phyloP scores from a whole-genome alignment of 2,797 vertebrate species.

The Craterocephalus amniculus region DNA sequence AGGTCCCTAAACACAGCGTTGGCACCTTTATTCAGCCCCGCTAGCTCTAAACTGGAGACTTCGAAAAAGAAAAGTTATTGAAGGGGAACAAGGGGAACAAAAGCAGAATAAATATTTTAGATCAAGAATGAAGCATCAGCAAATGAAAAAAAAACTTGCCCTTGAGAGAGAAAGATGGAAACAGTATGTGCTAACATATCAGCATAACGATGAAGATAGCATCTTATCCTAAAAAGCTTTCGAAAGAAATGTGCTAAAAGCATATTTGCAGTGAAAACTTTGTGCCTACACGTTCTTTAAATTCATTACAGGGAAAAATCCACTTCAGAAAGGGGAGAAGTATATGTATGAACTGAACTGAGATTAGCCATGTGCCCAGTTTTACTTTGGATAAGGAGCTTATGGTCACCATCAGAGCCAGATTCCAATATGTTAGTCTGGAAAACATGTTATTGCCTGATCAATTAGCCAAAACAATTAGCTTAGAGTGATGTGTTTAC shows the following conservation, averaged over 20 bases:
- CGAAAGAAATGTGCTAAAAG: not conserved
- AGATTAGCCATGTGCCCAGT: not conserved
- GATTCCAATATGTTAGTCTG: not conserved
- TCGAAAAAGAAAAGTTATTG: not conserved
- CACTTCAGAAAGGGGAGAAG: not conserved
- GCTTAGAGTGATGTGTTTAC: not conserved
- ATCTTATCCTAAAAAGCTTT: not conserved
- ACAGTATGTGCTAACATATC: not conserved
- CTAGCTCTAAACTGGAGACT: not conserved
- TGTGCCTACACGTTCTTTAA: not conserved
- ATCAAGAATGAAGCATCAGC: not conserved
- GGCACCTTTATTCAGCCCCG: not conserved
- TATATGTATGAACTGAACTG: not conserved
- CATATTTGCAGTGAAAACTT: not conserved
- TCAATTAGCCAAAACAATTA: not conserved
- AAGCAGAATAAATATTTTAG: not conserved
- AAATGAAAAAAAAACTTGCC: not conserved
- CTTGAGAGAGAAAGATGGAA: not conserved
- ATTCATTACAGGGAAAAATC: not conserved
- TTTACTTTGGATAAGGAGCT: not conserved
- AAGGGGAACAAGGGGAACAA: not conserved
- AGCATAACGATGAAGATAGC: not conserved
- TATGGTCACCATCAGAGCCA: not conserved
- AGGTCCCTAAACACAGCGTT: constrained; percentile 3
- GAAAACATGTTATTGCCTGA: not conserved